Conservation (phyloP, 2,888 invertebrate species). For the Apoda limacodes region DNA sequence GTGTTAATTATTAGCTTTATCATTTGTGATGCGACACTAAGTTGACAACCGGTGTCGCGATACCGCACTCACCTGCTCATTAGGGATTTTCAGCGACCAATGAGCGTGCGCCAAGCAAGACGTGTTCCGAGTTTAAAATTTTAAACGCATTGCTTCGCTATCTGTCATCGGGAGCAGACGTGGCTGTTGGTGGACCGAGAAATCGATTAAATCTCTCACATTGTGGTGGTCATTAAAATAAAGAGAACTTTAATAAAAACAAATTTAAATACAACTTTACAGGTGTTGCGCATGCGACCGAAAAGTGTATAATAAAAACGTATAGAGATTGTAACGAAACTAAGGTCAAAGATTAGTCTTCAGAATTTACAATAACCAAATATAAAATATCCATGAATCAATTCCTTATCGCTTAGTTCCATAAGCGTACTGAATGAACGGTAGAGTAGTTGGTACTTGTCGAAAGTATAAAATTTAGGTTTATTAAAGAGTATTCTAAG, state of each 20-base stretch:
- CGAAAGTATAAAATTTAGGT: too few relatives aligned
- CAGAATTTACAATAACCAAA: too few relatives aligned
- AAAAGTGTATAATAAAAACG: too few relatives aligned
- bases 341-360: too few relatives aligned
- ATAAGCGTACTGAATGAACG: background rate
- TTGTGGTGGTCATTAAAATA: slow-evolving; percentile 52
- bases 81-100: slow-evolving; percentile 37
- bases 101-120: slow-evolving; percentile 36
- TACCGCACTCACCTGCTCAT: slow-evolving; percentile 53
- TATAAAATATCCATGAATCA: too few relatives aligned
- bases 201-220: slow-evolving; percentile 53
- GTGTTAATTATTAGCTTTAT: background rate
- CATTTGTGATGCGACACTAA: slow-evolving; percentile 35
- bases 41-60: slow-evolving; percentile 42
- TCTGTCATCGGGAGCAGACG: slow-evolving; percentile 58
- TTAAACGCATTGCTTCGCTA: slow-evolving; percentile 53
- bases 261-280: too few relatives aligned
- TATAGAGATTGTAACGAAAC: too few relatives aligned
- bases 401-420: background rate
- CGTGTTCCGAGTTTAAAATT: slow-evolving; percentile 40
- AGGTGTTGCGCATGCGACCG: too few relatives aligned
- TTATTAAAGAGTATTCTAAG: too few relatives aligned
- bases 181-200: slow-evolving; percentile 24
- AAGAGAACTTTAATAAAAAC: slow-evolving; percentile 48
- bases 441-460: too few relatives aligned